These are phyloP conservation scores for Heliconius aoede DNA, from an alignment of 2,888 invertebrate species.

Conservation along the genomic window DNA sequence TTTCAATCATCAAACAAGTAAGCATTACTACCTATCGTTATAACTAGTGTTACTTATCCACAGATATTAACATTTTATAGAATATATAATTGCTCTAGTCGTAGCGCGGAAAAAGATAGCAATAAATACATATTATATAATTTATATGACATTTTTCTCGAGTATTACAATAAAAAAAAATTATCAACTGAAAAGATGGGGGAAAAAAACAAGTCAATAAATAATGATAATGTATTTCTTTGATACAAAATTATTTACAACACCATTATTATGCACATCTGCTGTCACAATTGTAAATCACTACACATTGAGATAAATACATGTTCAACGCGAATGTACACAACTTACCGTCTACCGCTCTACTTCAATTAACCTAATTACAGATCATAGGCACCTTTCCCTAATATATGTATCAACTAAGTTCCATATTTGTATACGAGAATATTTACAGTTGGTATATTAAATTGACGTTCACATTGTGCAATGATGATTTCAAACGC, in stretches of 20 bases:
- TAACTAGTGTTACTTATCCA: not conserved
- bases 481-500: slow-evolving; percentile 10
- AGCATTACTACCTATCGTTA: not conserved
- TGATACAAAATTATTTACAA: slow-evolving; percentile 76
- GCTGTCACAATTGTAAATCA: slow-evolving; percentile 75
- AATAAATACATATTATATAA: not conserved
- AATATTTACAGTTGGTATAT: slow-evolving; percentile 24
- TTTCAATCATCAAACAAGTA: not conserved
- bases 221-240: slow-evolving; percentile 81
- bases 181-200: not conserved
- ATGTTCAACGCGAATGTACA: slow-evolving; percentile 75
- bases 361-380: slow-evolving; percentile 65
- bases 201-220: slow-evolving; percentile 64
- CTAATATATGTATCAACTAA: slow-evolving; percentile 49
- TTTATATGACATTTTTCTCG: not conserved
- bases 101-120: not conserved
- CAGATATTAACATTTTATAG: no score
- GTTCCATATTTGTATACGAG: not conserved
- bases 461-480: slow-evolving; percentile 24
- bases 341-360: slow-evolving; percentile 51
- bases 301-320: slow-evolving; percentile 79
- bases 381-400: slow-evolving; percentile 77
- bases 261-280: slow-evolving; percentile 77
- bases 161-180: not conserved
- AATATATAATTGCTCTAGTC: not conserved